Conservation (phyloP, 2,888 invertebrate species). For the Penaeus monodon region DNA sequence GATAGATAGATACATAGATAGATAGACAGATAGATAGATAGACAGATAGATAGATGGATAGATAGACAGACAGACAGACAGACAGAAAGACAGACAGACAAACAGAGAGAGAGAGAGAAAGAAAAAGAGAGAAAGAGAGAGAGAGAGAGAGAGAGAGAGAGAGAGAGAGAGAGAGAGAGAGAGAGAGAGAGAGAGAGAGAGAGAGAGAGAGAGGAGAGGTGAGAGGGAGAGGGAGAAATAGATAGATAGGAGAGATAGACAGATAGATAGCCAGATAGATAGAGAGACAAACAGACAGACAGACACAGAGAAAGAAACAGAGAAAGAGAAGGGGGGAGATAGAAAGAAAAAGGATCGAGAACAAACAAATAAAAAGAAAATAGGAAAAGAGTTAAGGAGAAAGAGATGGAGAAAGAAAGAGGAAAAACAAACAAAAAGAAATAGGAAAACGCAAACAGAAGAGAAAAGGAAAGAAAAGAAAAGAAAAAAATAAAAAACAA, state of each 20-base stretch:
- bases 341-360: too few relatives aligned
- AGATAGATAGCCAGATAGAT: background rate
- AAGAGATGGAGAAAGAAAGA: slow-evolving; percentile 17
- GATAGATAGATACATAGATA: background rate
- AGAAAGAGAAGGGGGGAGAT: too few relatives aligned
- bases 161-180: background rate
- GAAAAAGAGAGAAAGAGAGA: too few relatives aligned
- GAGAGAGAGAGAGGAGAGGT: background rate
- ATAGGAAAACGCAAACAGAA: too few relatives aligned
- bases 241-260: background rate
- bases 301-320: too few relatives aligned
- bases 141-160: background rate
- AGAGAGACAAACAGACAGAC: background rate
- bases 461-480: too few relatives aligned
- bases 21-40: background rate
- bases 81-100: too few relatives aligned
- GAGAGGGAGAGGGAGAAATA: background rate
- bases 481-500: too few relatives aligned
- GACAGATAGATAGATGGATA: background rate
- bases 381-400: background rate
- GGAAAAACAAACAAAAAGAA: background rate
- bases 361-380: background rate
- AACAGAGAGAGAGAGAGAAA: too few relatives aligned
- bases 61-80: background rate
- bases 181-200: background rate